Conservation (phyloP, 2,888 invertebrate species). For the Pterostichus niger region DNA sequence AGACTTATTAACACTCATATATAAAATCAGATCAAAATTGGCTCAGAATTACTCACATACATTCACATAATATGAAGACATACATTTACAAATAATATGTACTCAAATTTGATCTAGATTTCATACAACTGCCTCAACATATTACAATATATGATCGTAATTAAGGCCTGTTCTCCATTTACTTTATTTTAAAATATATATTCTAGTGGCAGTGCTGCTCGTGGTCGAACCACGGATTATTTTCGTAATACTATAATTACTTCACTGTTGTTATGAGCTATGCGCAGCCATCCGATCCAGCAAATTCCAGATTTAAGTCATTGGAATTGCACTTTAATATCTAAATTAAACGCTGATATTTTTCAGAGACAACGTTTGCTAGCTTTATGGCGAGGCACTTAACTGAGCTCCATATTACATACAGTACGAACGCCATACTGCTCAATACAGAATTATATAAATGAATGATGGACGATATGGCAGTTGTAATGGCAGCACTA, state of each 20-base stretch:
- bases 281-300: conserved; percentile 35
- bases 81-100: conserved; percentile 33
- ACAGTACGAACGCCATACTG: conserved; percentile 47
- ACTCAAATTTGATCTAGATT: conserved; percentile 50
- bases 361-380: conserved; percentile 32
- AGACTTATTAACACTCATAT: conserved; percentile 38
- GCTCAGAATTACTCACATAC: background rate
- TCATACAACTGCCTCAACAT: conserved; percentile 30
- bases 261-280: conserved; percentile 60
- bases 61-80: background rate
- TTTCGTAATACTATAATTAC: conserved; percentile 56
- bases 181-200: conserved; percentile 40
- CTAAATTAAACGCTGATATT: conserved; percentile 45
- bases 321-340: conserved; percentile 40
- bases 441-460: conserved; percentile 25
- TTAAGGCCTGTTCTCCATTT: conserved; percentile 35
- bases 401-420: conserved; percentile 46
- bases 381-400: conserved; percentile 59
- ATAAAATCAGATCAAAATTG: conserved; percentile 43
- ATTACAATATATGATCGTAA: conserved; percentile 38
- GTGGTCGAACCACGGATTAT: conserved; percentile 54
- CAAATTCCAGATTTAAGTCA: conserved; percentile 20
- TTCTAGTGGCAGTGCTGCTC: conserved; percentile 61
- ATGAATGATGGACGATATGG: conserved; percentile 51
- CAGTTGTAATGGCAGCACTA: conserved; percentile 56